A percentile compares a stretch with the other conserved stretches of the same genome.
Conservation (phyloP, 2,113 vertebrate species). For the Taxidea taxus region DNA sequence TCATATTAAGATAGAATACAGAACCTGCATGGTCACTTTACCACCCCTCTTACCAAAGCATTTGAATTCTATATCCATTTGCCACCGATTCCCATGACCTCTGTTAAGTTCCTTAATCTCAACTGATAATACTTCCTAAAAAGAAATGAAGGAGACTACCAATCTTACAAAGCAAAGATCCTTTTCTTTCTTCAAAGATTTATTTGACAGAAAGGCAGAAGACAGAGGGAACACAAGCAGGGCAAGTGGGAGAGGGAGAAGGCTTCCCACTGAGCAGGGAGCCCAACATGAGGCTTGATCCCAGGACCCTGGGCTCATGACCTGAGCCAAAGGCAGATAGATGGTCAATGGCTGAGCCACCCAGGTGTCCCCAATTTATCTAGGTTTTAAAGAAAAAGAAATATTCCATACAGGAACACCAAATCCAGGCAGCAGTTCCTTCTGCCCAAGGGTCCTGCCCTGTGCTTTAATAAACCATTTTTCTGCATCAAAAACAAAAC, state of each 20-base stretch:
- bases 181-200: not conserved
- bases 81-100: not conserved
- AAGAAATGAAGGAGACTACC: not conserved
- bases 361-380: not conserved
- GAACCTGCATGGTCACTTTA: not conserved
- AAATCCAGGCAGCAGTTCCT: not conserved
- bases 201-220: too few relatives aligned
- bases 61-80: not conserved
- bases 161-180: not conserved
- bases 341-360: not conserved
- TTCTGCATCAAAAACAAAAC: not conserved
- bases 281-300: too few relatives aligned
- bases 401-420: not conserved
- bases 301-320: too few relatives aligned
- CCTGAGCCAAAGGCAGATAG: too few relatives aligned
- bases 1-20: not conserved
- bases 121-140: not conserved
- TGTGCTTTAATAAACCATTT: not conserved
- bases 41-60: not conserved
- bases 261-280: too few relatives aligned
- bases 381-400: conserved; percentile 12
- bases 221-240: too few relatives aligned
- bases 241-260: too few relatives aligned
- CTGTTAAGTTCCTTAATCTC: not conserved
- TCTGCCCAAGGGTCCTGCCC: not conserved